Conservation (phyloP, 2,113 vertebrate species). For the Larimichthys crocea region DNA sequence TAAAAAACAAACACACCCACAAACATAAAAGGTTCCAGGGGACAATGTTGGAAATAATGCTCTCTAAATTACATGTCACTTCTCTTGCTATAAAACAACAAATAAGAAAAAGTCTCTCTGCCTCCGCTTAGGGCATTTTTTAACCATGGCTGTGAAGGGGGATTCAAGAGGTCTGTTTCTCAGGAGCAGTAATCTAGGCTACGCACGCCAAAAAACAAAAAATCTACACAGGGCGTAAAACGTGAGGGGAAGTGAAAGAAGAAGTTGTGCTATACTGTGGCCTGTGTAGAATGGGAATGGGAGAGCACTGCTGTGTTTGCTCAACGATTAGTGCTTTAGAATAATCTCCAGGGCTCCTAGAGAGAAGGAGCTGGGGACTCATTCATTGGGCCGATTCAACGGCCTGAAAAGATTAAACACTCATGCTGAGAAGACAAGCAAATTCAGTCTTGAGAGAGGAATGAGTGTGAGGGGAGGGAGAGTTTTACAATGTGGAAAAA, state of each 20-base stretch:
- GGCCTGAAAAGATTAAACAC: conserved; percentile 99
- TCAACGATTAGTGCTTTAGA: conserved; percentile 99
- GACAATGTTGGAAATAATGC: conserved; percentile 84
- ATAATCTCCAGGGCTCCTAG: conserved; percentile 99
- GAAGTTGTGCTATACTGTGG: conserved; percentile 93
- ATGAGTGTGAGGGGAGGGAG: conserved; percentile 86
- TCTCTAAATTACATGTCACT: conserved; percentile 83
- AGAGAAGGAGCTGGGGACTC: conserved; percentile 95
- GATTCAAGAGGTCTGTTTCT: conserved; percentile 74
- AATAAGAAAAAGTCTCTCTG: conserved; percentile 64
- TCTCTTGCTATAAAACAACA: conserved; percentile 75
- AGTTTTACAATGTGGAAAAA: conserved; percentile 58
- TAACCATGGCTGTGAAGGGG: conserved; percentile 53
- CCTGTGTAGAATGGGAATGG: conserved; percentile 90
- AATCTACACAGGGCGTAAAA: conserved; percentile 73
- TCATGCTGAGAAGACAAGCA: conserved; percentile 99
- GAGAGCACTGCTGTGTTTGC: conserved; percentile 99
- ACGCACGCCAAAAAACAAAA: conserved; percentile 76
- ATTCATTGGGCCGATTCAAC: conserved; percentile 99
- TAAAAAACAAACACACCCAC: conserved; percentile 86
- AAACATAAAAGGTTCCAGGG: conserved; percentile 83
- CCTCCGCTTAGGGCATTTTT: conserved; percentile 65
- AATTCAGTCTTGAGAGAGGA: conserved; percentile 94
- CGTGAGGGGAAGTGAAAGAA: conserved; percentile 73
- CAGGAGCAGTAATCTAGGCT: conserved; percentile 76